Evolutionary conservation across 2,113 vertebrate species (phyloP).

Genomic region (Rhinogobius similis): DNA sequence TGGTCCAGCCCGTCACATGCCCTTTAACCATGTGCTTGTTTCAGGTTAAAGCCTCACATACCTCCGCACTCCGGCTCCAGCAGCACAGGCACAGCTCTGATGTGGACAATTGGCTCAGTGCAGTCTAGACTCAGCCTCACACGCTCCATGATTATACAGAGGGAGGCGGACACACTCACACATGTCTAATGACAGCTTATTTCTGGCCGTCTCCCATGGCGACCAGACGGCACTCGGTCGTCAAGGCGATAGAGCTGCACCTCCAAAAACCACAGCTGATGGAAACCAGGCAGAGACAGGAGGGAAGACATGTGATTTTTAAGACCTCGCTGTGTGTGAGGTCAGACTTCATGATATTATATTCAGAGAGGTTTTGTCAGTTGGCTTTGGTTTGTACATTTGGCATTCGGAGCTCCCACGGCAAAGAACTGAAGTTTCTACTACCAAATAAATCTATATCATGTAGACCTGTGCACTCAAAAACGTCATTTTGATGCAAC

Average conservation of each 20-base stretch:
- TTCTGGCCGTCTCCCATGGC: constrained; percentile 40
- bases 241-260: constrained; percentile 37
- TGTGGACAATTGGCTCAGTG: neutral
- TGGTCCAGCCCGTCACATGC: too few species aligned
- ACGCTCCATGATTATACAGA: constrained; percentile 12
- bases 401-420: too few species aligned
- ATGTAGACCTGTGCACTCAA: too few species aligned
- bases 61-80: neutral
- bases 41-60: neutral
- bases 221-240: constrained; percentile 31
- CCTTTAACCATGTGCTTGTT: too few species aligned
- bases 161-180: constrained; percentile 13
- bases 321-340: neutral
- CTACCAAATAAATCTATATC: too few species aligned
- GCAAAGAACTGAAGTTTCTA: too few species aligned
- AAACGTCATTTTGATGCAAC: too few species aligned
- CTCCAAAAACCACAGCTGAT: constrained; percentile 21
- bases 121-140: constrained; percentile 5
- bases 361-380: too few species aligned
- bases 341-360: neutral
- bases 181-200: constrained; percentile 36
- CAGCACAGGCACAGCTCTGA: too few species aligned
- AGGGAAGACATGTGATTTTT: neutral
- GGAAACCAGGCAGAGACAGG: constrained; percentile 18
- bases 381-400: too few species aligned